Evolutionary conservation across 1,140 invertebrate genomes (phyloP), one percentile per base, ranked within the genome.

Genomic region (Eriosoma lanigerum): DNA sequence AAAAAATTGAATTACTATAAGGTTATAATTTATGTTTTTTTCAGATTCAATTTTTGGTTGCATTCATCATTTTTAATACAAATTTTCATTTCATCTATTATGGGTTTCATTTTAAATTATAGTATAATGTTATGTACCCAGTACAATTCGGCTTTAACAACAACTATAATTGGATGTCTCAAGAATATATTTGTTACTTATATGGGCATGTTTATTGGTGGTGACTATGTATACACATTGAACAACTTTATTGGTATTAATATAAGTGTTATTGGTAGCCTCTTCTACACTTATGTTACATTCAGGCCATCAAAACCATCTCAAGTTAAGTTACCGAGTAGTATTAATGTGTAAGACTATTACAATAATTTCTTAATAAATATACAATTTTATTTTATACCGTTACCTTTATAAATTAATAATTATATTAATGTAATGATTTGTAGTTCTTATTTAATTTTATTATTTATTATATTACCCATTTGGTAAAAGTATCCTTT

Each of bases 131-230:
- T 99, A 50, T 99, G 98, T 87, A 99, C 97, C 0, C 90, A 94
- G 83, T 92, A 95, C 85, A 99, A 99, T 88, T 98, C 97, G 78
- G 96, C 98, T 21, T 87, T 99, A 52, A 99, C 98, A 0, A 99
- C 98, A 24, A 98, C 97, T 12, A 98, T 99, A 82, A 95, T 99
- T 82, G 98, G 98, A 1, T 98, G 96, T 84, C 88, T 98, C n/a
- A 98, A 98, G 86, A 96, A 96, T 86, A 94, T 96, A 82, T 91
- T 92, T 83, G 92, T 96, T 1, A 96, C 93, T 21, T 97, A 95
- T 87, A 89, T 97, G 84, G 97, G 97, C 38, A 99, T 99, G 96
- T 90, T 98, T 32, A 94, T 98, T 80, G 97, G 96, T 62, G 97
- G 96, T 17, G 97, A 99, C 87, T 99, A 99, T 86, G 90, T 98